Conservation (phyloP, 2,888 invertebrate species). For the Neoascia interrupta region DNA sequence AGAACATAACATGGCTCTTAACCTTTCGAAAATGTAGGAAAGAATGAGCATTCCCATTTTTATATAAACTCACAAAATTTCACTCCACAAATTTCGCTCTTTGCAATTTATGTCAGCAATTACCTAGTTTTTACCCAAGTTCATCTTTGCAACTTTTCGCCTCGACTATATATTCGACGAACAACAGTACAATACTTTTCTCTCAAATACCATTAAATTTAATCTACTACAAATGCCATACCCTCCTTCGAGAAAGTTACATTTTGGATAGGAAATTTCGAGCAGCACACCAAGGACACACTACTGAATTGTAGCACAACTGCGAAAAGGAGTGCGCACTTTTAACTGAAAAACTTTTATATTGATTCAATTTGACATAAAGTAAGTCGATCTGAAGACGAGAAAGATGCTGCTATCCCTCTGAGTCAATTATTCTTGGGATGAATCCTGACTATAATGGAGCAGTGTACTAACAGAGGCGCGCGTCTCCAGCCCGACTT, state of each 20-base stretch:
- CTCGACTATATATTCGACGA: too few species aligned
- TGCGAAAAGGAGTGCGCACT: conserved; percentile 25
- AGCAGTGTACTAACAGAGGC: too few species aligned
- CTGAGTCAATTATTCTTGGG: conserved; percentile 42
- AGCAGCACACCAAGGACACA: background rate
- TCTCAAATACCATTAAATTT: conserved; percentile 37
- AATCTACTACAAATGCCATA: conserved; percentile 49
- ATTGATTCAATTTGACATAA: conserved; percentile 62
- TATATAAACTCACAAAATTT: too few species aligned
- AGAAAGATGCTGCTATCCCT: background rate
- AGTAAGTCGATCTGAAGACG: conserved; percentile 28
- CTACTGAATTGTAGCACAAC: background rate
- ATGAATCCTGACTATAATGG: too few species aligned
- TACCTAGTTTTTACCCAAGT: conserved; percentile 1
- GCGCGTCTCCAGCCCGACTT: too few species aligned
- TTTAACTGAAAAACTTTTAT: conserved; percentile 56
- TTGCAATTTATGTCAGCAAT: too few species aligned
- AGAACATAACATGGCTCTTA: too few species aligned
- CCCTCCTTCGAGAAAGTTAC: conserved; percentile 7
- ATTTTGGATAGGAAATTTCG: conserved; percentile 37
- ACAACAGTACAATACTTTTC: too few species aligned
- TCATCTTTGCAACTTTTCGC: background rate
- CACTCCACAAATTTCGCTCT: too few species aligned
- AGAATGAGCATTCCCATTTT: too few species aligned
- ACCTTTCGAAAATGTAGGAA: too few species aligned